Evolutionary conservation across 2,113 vertebrate species (phyloP), one percentile per base, ranked within the genome.

Genomic region (Elaphurus davidianus): DNA sequence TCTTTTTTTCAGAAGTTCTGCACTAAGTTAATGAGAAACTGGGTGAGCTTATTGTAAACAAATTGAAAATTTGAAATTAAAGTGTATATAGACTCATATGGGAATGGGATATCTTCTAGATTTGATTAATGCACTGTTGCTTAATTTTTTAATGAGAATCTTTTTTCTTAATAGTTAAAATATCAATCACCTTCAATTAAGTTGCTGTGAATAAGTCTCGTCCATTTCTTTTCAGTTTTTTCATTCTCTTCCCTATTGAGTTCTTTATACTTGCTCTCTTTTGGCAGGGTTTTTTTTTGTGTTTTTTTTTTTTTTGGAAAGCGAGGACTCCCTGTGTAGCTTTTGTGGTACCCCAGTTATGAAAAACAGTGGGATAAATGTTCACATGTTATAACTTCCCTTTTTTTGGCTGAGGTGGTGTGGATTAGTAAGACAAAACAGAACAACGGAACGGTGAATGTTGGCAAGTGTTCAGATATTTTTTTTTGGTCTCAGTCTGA

Each of bases 331-430:
- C 89, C 89, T 93, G 19, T 19, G 8, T 91, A 60, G 82, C 50
- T 96, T 97, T 97, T 96, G 96, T 97, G 88, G 45, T 83, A 88
- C 17, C 59, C 21, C 76, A 55, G 43, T 96, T 97, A 83, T 82
- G 67, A 85, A 92, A 92, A 97, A 28, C 33, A 96, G 60, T 79
- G n/a, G 82, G 89, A 28, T 96, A 93, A 93, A 89, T 96, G 54
- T 91, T 98, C 78, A 96, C 86, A 82, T 82, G 45, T 71, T 97
- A 15, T 93, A 89, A 78, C 59, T 81, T 97, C 47, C 78, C 55
- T 85, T 87, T 92, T 79, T 89, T 93, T 79, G 67, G 71, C 45
- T 62, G 11, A 25, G 28, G 47, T 91, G 28, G 33, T 14, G 17
- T 36, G 33, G 54, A 97, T 98, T 97, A 95, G 83, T 96, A 55